Base-by-base conservation (phyloP, 2,113 vertebrate species). In the Pluvialis apricaria region DNA sequence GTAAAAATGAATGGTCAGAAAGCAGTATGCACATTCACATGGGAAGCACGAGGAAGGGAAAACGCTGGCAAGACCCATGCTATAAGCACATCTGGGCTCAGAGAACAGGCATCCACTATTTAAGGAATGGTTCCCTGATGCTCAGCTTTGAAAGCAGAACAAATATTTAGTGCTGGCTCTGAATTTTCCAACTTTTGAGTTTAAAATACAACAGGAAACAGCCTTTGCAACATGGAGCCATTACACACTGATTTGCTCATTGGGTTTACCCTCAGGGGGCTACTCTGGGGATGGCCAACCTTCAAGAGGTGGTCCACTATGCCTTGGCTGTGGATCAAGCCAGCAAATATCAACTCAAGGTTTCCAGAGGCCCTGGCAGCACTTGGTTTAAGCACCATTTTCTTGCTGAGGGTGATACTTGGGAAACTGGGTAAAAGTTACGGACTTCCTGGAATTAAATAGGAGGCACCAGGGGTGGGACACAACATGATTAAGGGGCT, bases 91-190 rank as follows among this genome's bases (percentile, higher is more conserved):
- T 93, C 68, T 92, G 79, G 65, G 40, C 60, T 87, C 82, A 47
- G 87, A 70, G 58, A 86, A 73, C 19, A 83, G 80, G 60, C 47
- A 89, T 65, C 38, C 72, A 47, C 29, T 89, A 49, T 83, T 86
- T 82, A 87, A 92, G 75, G 70, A 96, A 95, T 25, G 32, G n/a
- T n/a, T 91, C 55, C 78, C 86, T 92, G 76, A 88, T 91, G 73
- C 81, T 96, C 73, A 85, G 70, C 62, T 94, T 91, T 82, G 36
- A 92, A 89, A 92, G 25, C 10, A 14, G 64, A 77, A 90, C 73
- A 89, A 90, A 65, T 85, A 94, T 79, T 92, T 87, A 65, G 45
- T 55, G 36, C 89, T 96, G 81, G 73, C 78, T 84, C 92, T 15
- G 54, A 79, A 62, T 82, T 82, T 72, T 75, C 68, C 87, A 92